phyloP scores from a whole-genome alignment of 2,113 vertebrate species.

The Lophius piscatorius region DNA sequence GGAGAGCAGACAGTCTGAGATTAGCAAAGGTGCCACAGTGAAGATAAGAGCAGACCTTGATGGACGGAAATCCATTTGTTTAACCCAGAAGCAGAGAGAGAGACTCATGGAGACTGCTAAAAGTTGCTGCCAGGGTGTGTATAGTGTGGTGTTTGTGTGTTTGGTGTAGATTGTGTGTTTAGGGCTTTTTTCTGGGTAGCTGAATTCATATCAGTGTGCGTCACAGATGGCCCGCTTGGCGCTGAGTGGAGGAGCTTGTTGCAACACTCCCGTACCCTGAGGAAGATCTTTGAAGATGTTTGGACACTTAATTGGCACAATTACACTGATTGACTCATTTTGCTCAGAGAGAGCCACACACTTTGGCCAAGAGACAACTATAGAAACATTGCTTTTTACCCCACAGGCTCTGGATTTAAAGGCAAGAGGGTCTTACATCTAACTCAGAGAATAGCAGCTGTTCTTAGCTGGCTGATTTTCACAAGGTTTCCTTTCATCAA shows the following conservation, averaged over 20 bases:
- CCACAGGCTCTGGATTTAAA: conserved; percentile 31
- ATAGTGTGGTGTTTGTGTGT: not conserved
- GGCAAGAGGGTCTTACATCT: conserved; percentile 33
- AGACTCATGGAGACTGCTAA: conserved; percentile 15
- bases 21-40: conserved; percentile 33
- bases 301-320: conserved; percentile 70
- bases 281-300: conserved; percentile 65
- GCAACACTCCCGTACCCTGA: conserved; percentile 59
- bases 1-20: conserved; percentile 40
- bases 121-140: conserved; percentile 7
- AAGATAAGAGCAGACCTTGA: conserved; percentile 36
- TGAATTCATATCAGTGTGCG: conserved; percentile 35
- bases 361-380: conserved; percentile 47
- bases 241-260: conserved; percentile 44
- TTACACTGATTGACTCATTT: conserved; percentile 63
- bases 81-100: conserved; percentile 28
- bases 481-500: conserved; percentile 63
- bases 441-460: conserved; percentile 60
- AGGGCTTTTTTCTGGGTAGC: not conserved
- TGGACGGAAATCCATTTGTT: conserved; percentile 39
- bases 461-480: conserved; percentile 57
- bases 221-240: conserved; percentile 36
- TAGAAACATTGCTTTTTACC: conserved; percentile 35
- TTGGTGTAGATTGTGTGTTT: not conserved
- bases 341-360: conserved; percentile 52